phyloP scores from a whole-genome alignment of 2,113 vertebrate species.

The Pimephales promelas region DNA sequence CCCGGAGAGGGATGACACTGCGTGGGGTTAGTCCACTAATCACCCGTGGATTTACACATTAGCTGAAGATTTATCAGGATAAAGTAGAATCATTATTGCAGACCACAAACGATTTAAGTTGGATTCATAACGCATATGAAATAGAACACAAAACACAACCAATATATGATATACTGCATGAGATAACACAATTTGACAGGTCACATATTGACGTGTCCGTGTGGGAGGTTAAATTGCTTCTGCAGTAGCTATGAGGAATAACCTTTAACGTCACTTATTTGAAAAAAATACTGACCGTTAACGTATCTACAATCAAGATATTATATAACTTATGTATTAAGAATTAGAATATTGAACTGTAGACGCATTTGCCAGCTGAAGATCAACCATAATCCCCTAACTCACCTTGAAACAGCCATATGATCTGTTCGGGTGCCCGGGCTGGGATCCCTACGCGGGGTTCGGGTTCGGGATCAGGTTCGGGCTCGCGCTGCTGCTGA shows the following conservation, averaged over 20 bases:
- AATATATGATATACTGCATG: background rate
- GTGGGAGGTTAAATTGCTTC: background rate
- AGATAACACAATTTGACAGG: background rate
- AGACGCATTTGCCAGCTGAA: background rate
- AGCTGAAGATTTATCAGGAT: constrained; percentile 15
- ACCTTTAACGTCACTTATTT: background rate
- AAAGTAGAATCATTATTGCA: background rate
- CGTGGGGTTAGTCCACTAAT: constrained; percentile 32
- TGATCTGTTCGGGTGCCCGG: background rate
- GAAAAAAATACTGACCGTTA: background rate
- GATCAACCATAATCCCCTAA: background rate
- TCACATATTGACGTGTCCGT: background rate
- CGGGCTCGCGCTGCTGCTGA: background rate
- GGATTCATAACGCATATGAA: background rate
- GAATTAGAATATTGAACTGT: background rate
- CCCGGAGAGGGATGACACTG: constrained; percentile 16
- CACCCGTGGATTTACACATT: constrained; percentile 30
- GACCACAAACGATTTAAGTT: background rate
- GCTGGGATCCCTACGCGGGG: background rate
- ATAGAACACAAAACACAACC: background rate
- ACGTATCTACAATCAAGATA: background rate
- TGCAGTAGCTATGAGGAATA: background rate
- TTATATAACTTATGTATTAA: background rate
- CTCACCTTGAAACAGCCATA: constrained; percentile 43
- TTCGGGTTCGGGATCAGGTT: constrained; percentile 8